These are phyloP conservation scores for Proteles cristata DNA, from an alignment of 2,113 vertebrate genomes.

Conservation along the genomic window DNA sequence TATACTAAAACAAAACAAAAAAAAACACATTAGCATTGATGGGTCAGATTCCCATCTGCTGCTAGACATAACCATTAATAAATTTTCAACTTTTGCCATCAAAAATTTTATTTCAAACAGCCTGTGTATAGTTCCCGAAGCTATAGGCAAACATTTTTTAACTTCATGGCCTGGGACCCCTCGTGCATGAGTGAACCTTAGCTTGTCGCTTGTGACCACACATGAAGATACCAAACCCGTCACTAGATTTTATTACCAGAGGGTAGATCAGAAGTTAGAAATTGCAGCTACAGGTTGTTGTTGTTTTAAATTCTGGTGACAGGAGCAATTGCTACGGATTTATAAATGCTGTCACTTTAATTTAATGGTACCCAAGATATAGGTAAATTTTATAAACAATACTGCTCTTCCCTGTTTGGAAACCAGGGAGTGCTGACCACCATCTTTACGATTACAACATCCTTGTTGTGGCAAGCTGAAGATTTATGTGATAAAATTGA, in stretches of 20 bases:
- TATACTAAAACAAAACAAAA: background rate
- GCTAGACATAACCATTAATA: background rate
- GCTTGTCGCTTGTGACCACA: background rate
- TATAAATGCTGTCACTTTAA: slow-evolving; percentile 11
- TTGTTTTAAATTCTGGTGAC: background rate
- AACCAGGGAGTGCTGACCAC: background rate
- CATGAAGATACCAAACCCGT: background rate
- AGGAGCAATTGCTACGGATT: background rate
- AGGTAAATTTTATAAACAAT: background rate
- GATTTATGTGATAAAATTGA: background rate
- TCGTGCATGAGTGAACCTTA: background rate
- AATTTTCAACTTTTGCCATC: background rate
- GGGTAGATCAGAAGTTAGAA: background rate
- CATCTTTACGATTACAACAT: background rate
- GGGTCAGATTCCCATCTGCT: background rate
- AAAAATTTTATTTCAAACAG: background rate
- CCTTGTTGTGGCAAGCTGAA: background rate
- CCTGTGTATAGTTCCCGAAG: background rate
- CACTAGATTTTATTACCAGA: background rate
- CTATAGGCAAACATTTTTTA: background rate
- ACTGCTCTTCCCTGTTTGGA: background rate
- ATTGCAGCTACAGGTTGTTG: background rate
- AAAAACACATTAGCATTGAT: background rate
- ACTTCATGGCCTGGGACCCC: background rate
- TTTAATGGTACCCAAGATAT: background rate